A percentile compares a stretch with the other conserved stretches of the same genome.
Evolutionary conservation across 2,797 vertebrate genomes (phyloP).

Genomic region (Crocodylus rhombifer): DNA sequence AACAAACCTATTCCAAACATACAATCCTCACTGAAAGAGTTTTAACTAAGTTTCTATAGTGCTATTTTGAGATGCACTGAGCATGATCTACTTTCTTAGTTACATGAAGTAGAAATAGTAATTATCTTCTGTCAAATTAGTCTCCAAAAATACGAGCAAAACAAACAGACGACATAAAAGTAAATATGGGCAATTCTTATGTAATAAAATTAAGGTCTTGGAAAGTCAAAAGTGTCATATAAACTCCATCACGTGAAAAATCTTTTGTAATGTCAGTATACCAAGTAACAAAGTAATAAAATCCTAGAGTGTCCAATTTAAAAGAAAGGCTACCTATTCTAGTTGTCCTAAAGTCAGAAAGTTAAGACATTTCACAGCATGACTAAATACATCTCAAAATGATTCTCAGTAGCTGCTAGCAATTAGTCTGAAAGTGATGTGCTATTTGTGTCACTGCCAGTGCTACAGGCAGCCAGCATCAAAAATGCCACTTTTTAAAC

Average conservation of each 20-base stretch:
- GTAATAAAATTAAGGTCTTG: background rate
- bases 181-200: background rate
- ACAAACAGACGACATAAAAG: background rate
- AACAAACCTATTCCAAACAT: background rate
- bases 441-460: background rate
- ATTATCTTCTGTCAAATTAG: background rate
- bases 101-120: background rate
- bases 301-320: background rate
- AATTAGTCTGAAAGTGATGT: background rate
- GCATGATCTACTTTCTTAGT: background rate
- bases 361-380: background rate
- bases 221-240: background rate
- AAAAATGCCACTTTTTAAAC: background rate
- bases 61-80: background rate
- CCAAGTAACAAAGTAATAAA: background rate
- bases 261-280: background rate
- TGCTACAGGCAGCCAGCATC: background rate
- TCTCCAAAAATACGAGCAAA: background rate
- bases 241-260: background rate
- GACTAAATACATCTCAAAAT: background rate
- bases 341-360: background rate
- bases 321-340: background rate
- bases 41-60: rapidly evolving
- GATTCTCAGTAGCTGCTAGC: background rate
- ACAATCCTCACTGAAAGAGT: background rate